Percentiles rank a stretch among this genome's conserved stretches.
Conservation (phyloP, 2,113 vertebrate species). For the Pelvicachromis taeniatus region DNA sequence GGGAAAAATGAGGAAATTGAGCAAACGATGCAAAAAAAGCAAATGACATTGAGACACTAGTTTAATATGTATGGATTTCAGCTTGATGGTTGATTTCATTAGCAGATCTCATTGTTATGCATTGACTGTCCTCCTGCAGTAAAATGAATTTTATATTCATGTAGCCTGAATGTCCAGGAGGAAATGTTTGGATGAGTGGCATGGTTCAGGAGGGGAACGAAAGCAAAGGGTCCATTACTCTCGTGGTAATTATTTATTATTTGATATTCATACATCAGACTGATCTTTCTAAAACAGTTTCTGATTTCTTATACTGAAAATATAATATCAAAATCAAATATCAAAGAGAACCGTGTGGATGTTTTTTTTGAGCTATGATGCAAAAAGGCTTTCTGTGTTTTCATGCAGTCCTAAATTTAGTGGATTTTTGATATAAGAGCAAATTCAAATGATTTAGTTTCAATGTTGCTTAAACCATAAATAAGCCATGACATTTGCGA, state of each 20-base stretch:
- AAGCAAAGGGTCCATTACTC: neutral
- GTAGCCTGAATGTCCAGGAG: constrained; percentile 68
- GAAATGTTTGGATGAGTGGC: constrained; percentile 13
- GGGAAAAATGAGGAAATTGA: constrained; percentile 56
- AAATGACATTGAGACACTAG: constrained; percentile 76
- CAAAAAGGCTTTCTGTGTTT: neutral
- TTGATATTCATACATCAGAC: neutral
- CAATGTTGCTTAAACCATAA: neutral
- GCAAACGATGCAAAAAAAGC: constrained; percentile 76
- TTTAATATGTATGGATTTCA: constrained; percentile 91
- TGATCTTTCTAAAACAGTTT: neutral
- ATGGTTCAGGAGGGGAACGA: neutral
- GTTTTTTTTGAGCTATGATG: neutral
- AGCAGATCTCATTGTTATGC: constrained; percentile 95
- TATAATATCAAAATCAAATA: neutral
- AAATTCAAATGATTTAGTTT: neutral
- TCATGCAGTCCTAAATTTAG: neutral
- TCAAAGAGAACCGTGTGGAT: neutral
- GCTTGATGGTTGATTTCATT: constrained; percentile 95
- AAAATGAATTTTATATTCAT: constrained; percentile 66
- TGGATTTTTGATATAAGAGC: neutral
- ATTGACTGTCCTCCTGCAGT: constrained; percentile 89
- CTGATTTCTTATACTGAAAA: neutral
- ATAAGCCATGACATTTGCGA: too few species aligned
- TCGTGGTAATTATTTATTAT: neutral